Percentiles rank a stretch among this genome's conserved stretches.
These are phyloP conservation scores for Melikaiella ostensackeni DNA, from an alignment of 2,888 invertebrate genomes.

Conservation along the genomic window DNA sequence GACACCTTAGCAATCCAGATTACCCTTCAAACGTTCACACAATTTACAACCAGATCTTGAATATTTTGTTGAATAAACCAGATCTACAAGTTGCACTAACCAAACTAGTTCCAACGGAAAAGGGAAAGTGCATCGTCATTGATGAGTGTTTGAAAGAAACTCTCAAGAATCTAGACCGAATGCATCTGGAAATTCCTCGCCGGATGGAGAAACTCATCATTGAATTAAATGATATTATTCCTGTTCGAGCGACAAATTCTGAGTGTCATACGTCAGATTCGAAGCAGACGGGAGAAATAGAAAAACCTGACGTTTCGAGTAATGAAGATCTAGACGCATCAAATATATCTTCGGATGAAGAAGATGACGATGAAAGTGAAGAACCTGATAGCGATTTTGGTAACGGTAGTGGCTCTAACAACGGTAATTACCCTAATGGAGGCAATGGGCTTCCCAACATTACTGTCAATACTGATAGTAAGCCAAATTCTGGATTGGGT, in stretches of 20 bases:
- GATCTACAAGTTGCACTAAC: slow-evolving; percentile 21
- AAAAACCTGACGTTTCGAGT: not conserved
- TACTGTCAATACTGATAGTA: no score
- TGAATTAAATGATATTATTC: not conserved
- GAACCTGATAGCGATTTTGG: no score
- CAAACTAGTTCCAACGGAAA: slow-evolving; percentile 44
- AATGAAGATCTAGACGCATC: not conserved
- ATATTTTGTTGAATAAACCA: slow-evolving; percentile 44
- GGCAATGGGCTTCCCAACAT: not conserved
- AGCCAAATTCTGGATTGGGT: not conserved
- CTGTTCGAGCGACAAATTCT: not conserved
- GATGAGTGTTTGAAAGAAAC: slow-evolving; percentile 43
- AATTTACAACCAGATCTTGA: slow-evolving; percentile 30
- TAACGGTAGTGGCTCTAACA: not conserved
- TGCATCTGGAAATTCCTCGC: not conserved
- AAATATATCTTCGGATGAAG: no score
- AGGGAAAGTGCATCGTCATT: slow-evolving; percentile 40
- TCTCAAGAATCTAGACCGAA: not conserved
- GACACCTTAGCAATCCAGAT: slow-evolving; percentile 44
- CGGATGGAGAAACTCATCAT: not conserved
- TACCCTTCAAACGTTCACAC: not conserved
- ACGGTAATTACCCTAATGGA: no score
- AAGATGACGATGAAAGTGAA: no score
- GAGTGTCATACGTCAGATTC: not conserved
- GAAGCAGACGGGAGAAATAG: not conserved